phyloP scores from a whole-genome alignment of 2,888 invertebrate genomes.

The Ochropleura plecta region DNA sequence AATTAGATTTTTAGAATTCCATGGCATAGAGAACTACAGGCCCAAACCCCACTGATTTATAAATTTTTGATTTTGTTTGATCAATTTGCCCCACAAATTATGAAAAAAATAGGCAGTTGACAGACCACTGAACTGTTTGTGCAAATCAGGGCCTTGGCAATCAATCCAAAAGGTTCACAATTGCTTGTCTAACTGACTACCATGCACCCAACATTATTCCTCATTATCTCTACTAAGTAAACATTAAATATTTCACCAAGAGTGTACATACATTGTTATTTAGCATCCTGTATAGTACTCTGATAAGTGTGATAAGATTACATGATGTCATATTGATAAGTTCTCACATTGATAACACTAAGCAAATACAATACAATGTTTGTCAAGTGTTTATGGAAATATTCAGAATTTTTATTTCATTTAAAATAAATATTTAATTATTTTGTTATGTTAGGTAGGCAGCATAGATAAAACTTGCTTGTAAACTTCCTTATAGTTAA shows the following conservation, averaged over 20 bases:
- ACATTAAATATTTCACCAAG: constrained; percentile 55
- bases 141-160: not conserved
- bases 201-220: constrained; percentile 8
- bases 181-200: not conserved
- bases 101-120: not conserved
- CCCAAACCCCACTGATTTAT: not conserved
- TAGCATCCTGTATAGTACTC: constrained; percentile 63
- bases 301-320: constrained; percentile 72
- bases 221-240: constrained; percentile 32
- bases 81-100: not conserved
- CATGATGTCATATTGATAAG: constrained; percentile 74
- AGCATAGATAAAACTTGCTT: no score
- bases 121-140: not conserved
- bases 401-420: constrained; percentile 34
- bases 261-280: constrained; percentile 53
- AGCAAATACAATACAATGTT: constrained; percentile 60
- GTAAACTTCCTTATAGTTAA: no score
- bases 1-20: not conserved
- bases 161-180: not conserved
- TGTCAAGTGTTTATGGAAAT: constrained; percentile 54
- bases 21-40: not conserved
- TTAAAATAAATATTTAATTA: constrained; percentile 5
- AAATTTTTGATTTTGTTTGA: not conserved
- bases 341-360: constrained; percentile 67
- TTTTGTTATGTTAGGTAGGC: no score